Conservation (phyloP, 2,888 invertebrate species). For the Steromphala cineraria region DNA sequence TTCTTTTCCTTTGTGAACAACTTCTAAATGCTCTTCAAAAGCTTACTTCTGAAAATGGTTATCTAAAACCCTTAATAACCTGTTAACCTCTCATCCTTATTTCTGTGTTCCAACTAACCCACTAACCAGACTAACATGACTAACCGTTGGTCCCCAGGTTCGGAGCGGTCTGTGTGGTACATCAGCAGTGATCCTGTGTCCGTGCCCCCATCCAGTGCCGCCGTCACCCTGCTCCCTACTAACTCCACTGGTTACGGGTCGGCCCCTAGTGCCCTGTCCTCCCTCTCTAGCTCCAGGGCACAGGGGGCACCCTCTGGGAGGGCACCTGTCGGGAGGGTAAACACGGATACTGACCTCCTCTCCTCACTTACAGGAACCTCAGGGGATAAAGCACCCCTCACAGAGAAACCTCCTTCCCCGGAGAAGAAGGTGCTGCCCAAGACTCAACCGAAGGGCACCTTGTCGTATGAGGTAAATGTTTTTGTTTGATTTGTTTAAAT, state of each 20-base stretch:
- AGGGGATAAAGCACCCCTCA: background rate
- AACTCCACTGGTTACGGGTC: background rate
- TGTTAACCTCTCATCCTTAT: no score
- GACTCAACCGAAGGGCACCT: conserved; percentile 49
- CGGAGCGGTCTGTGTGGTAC: background rate
- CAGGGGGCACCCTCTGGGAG: no score
- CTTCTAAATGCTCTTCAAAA: no score
- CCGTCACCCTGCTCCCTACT: background rate
- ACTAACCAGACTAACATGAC: background rate
- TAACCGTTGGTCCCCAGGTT: background rate
- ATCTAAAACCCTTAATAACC: no score
- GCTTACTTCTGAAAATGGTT: no score
- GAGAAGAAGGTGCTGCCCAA: conserved; percentile 46
- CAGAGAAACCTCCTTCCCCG: conserved; percentile 15
- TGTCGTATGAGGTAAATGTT: conserved; percentile 21
- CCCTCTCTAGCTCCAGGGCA: background rate
- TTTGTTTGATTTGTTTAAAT: no score
- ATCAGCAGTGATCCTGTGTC: background rate
- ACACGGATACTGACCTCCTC: background rate
- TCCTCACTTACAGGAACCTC: background rate
- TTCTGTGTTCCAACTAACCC: no score
- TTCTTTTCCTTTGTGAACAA: no score
- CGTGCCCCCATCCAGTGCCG: background rate
- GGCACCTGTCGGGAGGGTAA: background rate
- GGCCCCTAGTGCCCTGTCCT: background rate